These are phyloP conservation scores for Apamea anceps DNA, from an alignment of 2,888 invertebrate species.

Conservation along the genomic window DNA sequence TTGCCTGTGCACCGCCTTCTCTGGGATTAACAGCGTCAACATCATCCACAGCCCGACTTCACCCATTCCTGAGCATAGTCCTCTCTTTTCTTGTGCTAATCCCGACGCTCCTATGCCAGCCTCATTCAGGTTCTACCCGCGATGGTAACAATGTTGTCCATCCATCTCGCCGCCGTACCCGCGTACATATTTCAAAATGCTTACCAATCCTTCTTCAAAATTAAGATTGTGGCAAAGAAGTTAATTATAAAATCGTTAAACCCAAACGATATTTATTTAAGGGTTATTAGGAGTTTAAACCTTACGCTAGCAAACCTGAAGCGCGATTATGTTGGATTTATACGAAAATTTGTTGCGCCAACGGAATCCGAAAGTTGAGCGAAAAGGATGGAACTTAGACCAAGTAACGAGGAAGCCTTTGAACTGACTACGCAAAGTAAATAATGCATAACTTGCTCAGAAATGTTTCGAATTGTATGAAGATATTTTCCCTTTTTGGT, in stretches of 20 bases:
- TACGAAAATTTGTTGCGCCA: constrained; percentile 39
- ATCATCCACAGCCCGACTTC: background rate
- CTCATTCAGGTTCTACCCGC: background rate
- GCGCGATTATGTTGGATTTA: constrained; percentile 34
- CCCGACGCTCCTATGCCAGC: background rate
- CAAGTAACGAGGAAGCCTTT: constrained; percentile 50
- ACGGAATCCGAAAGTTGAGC: constrained; percentile 43
- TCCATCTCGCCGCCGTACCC: background rate
- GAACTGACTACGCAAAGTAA: constrained; percentile 34
- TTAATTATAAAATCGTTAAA: background rate
- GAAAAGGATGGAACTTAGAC: constrained; percentile 36
- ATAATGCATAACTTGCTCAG: constrained; percentile 45
- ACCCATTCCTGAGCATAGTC: background rate
- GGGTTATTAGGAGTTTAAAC: background rate
- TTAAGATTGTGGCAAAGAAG: background rate
- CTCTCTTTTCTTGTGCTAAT: background rate
- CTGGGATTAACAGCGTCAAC: background rate
- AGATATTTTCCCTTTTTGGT: constrained; percentile 31
- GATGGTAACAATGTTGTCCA: background rate
- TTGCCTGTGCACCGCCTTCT: background rate
- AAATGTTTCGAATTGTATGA: constrained; percentile 50
- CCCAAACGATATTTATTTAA: constrained; percentile 20
- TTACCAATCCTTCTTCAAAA: background rate
- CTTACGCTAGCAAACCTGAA: constrained; percentile 17
- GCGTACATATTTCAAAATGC: background rate